Percentiles rank a stretch among this genome's conserved stretches.
These are phyloP conservation scores for Oostethus manadensis DNA, from an alignment of 2,113 vertebrate species.

Conservation along the genomic window DNA sequence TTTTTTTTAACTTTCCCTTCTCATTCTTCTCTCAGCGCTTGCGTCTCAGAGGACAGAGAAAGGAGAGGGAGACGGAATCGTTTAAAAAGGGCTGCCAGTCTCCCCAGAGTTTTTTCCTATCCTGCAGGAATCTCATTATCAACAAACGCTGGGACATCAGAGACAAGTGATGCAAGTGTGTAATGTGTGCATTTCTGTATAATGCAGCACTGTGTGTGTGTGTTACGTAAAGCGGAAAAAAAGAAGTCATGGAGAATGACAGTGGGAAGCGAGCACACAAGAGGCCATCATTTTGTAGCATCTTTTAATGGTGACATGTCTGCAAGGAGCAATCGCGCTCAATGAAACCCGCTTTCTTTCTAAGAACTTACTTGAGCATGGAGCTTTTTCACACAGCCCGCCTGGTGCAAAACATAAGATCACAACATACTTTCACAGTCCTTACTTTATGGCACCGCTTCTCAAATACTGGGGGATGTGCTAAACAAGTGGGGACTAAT, in stretches of 20 bases:
- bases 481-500: no score
- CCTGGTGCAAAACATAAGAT: no score
- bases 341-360: conserved; percentile 33
- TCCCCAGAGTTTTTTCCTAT: conserved; percentile 58
- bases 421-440: no score
- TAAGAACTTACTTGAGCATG: conserved; percentile 11
- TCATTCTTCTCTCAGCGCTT: conserved; percentile 34
- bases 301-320: conserved; percentile 41
- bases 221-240: conserved; percentile 25
- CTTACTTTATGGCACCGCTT: no score
- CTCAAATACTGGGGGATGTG: no score
- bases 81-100: conserved; percentile 65
- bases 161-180: conserved; percentile 43
- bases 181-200: conserved; percentile 20
- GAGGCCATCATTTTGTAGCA: conserved; percentile 55
- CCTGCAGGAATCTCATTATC: conserved; percentile 68
- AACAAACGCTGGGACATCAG: conserved; percentile 64
- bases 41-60: conserved; percentile 40
- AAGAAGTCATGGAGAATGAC: conserved; percentile 19
- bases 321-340: conserved; percentile 36
- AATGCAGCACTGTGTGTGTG: conserved; percentile 4
- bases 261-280: conserved; percentile 30
- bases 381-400: conserved; percentile 11
- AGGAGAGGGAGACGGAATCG: conserved; percentile 43
- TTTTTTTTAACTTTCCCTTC: conserved; percentile 27